phyloP scores from a whole-genome alignment of 1,140 invertebrate genomes.

The Cydia splendana region DNA sequence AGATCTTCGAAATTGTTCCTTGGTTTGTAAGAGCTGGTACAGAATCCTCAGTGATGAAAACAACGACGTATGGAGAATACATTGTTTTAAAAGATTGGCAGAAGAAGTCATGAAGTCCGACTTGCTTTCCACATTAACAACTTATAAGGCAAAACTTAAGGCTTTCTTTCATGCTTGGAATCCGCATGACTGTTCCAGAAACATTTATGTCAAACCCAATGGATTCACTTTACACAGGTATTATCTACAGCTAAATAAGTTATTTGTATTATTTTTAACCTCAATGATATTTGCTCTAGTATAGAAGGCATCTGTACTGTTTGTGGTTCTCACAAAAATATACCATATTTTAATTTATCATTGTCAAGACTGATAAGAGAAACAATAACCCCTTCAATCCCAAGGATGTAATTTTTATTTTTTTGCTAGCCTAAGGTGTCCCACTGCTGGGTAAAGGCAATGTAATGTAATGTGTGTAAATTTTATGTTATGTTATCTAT shows the following conservation, averaged over 20 bases:
- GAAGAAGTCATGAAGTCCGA: conserved; percentile 96
- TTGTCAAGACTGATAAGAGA: too few species aligned
- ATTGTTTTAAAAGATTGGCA: conserved; percentile 92
- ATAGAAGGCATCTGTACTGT: too few species aligned
- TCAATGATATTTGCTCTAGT: too few species aligned
- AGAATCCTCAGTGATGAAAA: conserved; percentile 95
- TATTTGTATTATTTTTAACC: not conserved
- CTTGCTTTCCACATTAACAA: conserved; percentile 92
- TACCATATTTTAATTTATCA: too few species aligned
- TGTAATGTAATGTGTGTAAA: too few species aligned
- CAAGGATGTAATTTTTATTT: too few species aligned
- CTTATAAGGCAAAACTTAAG: conserved; percentile 96
- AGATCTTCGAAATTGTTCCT: conserved; percentile 92
- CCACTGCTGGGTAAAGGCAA: too few species aligned
- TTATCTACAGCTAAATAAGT: conserved; percentile 1
- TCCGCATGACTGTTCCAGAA: conserved; percentile 97
- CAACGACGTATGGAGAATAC: conserved; percentile 96
- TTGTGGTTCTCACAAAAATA: too few species aligned
- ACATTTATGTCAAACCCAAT: conserved; percentile 98
- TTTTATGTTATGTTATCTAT: too few species aligned
- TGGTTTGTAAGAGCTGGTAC: conserved; percentile 97
- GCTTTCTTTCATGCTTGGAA: conserved; percentile 98
- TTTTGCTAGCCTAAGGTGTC: too few species aligned
- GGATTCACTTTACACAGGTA: conserved; percentile 96
- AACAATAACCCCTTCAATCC: too few species aligned